Base-by-base conservation (phyloP, 2,113 vertebrate genomes). In the Reinhardtius hippoglossoides region DNA sequence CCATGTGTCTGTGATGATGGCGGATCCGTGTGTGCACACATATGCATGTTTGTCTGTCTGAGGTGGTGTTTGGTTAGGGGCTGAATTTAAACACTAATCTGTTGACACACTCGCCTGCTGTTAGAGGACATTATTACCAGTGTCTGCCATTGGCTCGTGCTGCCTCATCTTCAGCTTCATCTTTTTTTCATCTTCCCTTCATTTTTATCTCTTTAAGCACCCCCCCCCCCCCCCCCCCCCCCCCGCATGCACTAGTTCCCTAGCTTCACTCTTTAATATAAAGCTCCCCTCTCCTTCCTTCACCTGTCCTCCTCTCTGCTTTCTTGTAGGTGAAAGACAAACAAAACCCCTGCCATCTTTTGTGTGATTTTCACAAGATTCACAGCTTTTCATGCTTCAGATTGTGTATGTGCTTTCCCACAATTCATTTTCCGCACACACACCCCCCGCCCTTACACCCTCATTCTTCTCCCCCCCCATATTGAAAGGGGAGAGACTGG, bases 51-150 rank as follows among this genome's bases (percentile, higher is more conserved):
- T 74, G 77, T 56, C 37, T 66, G 64, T 76, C 57, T 76, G 50
- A 71, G 72, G 50, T 59, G 7, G 42, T 83, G 72, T 85, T 90
- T 83, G 78, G 40, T 84, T 83, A 72, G 63, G 20, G 74, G 80
- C 66, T 82, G 56, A 65, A 77, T 86, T 85, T 58, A 83, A 84
- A 83, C 74, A 63, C 87, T 90, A 84, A 87, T 61, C 44, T 91
- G 84, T 91, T 95, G 91, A 87, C 89, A 90, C 75, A 82, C 59
- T 82, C 24, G 52, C 59, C 74, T 78, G 78, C 82, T 79, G 81
- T 86, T 82, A 87, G 91, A 90, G 76, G 92, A 93, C 94, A 93
- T 96, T 95, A 94, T 91, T 90, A 74, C 92, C 93, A 67, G 15
- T 70, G 56, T 83, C n/a, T 81, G 63, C 67, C 88, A 78, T 37